Evolutionary conservation across 2,113 vertebrate genomes (phyloP).

Genomic region (Dipodomys stephensi): DNA sequence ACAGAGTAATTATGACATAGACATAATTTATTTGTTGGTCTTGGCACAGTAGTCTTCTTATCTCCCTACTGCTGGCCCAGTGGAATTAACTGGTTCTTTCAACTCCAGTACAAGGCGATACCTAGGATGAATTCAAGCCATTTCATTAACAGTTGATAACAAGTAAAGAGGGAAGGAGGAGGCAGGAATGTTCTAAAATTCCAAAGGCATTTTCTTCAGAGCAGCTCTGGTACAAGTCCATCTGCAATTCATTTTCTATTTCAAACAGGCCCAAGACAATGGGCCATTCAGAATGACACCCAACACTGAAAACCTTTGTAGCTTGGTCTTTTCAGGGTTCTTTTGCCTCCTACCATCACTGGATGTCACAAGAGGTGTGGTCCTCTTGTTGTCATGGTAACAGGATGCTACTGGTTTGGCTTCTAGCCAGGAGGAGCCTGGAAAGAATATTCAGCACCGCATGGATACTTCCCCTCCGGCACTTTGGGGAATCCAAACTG

Average conservation of each 20-base stretch:
- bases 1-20: constrained; percentile 12
- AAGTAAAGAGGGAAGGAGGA: constrained; percentile 34
- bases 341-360: background rate
- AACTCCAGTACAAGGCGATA: constrained; percentile 66
- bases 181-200: constrained; percentile 30
- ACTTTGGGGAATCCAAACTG: background rate
- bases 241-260: constrained; percentile 51
- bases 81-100: constrained; percentile 52
- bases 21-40: constrained; percentile 69
- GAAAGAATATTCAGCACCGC: constrained; percentile 16
- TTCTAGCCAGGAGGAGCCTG: background rate
- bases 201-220: constrained; percentile 10
- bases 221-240: constrained; percentile 4
- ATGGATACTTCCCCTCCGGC: background rate
- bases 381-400: constrained; percentile 17
- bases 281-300: background rate
- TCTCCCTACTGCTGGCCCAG: constrained; percentile 64
- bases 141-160: constrained; percentile 73
- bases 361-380: background rate
- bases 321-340: background rate
- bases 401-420: background rate
- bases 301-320: background rate
- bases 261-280: background rate
- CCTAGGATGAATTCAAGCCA: constrained; percentile 55
- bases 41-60: constrained; percentile 52